Evolutionary conservation across 1,140 invertebrate genomes (phyloP).

Genomic region (Venturia canescens): DNA sequence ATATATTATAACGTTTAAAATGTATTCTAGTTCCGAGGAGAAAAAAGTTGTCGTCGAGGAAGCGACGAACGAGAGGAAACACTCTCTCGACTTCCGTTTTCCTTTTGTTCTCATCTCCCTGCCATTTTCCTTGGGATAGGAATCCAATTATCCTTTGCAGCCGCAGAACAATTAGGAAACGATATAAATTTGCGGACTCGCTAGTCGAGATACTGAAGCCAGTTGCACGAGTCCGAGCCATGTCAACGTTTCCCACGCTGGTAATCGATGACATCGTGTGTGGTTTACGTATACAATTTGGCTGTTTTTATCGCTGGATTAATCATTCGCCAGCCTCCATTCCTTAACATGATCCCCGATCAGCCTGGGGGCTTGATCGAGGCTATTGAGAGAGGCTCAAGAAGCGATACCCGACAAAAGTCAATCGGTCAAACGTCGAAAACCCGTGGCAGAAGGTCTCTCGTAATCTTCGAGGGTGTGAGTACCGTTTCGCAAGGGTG

Average conservation of each 20-base stretch:
- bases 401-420: not conserved
- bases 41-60: constrained; percentile 30
- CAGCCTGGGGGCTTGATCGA: too few species aligned
- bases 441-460: constrained; percentile 6
- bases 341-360: not conserved
- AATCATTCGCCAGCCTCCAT: not conserved
- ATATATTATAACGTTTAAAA: not conserved
- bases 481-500: constrained; percentile 31
- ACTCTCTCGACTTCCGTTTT: not conserved
- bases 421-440: constrained; percentile 42
- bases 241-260: not conserved
- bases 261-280: too few species aligned
- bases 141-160: constrained; percentile 27
- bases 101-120: constrained; percentile 19
- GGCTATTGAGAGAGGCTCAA: too few species aligned
- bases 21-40: constrained; percentile 17
- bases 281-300: not conserved
- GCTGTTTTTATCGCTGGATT: not conserved
- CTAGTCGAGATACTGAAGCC: constrained; percentile 25
- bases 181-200: not conserved
- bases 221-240: not conserved
- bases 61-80: constrained; percentile 6
- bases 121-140: not conserved
- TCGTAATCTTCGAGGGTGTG: constrained; percentile 24
- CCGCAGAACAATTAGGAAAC: constrained; percentile 20